A percentile compares a stretch with the other conserved stretches of the same genome.
Evolutionary conservation across 2,888 invertebrate species (phyloP).

Genomic region (Cordilura impudica): DNA sequence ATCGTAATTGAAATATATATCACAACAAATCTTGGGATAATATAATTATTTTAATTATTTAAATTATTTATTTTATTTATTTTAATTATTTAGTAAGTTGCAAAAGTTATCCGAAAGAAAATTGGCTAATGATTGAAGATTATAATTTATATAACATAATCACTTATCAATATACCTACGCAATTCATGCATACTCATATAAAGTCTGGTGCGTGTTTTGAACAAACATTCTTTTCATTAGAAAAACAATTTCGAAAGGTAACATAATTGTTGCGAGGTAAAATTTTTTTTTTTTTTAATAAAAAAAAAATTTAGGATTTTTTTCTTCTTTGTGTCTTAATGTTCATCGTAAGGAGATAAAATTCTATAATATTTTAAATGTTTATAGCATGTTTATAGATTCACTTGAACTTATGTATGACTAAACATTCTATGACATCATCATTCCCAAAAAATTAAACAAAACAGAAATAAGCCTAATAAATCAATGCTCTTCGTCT

Average conservation of each 20-base stretch:
- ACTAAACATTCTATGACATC: conserved; percentile 48
- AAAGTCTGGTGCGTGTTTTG: conserved; percentile 13
- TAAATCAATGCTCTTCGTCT: conserved; percentile 24
- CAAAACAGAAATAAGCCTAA: conserved; percentile 11
- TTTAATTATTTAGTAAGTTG: no score
- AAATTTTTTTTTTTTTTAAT: neutral
- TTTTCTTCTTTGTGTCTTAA: conserved; percentile 13
- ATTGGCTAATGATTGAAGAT: no score
- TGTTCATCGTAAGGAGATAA: neutral
- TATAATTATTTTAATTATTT: no score
- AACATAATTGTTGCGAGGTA: conserved; percentile 11
- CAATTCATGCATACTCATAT: neutral
- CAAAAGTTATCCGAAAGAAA: no score
- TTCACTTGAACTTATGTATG: conserved; percentile 10
- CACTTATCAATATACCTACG: neutral
- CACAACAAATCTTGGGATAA: no score
- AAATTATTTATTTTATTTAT: no score
- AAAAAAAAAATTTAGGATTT: conserved; percentile 20
- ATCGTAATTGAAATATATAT: no score
- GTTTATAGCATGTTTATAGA: neutral
- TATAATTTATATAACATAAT: no score
- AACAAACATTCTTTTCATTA: conserved; percentile 4
- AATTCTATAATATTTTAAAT: no score
- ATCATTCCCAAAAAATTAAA: conserved; percentile 29
- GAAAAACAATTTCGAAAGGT: conserved; percentile 23